These are phyloP conservation scores for Brachypterus glaber DNA, from an alignment of 2,888 invertebrate species.

Conservation along the genomic window DNA sequence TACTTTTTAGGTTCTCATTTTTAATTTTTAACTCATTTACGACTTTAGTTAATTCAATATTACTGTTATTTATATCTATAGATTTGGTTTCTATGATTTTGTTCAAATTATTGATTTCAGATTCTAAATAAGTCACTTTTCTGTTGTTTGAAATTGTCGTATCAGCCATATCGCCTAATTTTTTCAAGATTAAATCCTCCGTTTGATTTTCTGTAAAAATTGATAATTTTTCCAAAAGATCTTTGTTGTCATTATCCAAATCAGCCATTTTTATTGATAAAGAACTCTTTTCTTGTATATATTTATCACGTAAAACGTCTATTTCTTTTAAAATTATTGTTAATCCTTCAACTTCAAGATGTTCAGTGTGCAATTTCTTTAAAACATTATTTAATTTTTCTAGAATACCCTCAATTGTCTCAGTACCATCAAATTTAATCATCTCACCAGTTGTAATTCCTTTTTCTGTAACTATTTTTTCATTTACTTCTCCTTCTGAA, in stretches of 20 bases:
- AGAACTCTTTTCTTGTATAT: too few species aligned
- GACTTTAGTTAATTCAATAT: conserved; percentile 30
- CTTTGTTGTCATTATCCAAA: too few species aligned
- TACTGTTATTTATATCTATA: conserved; percentile 37
- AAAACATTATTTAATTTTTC: too few species aligned
- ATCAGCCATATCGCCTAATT: conserved; percentile 27
- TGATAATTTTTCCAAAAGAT: too few species aligned
- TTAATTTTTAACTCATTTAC: conserved; percentile 46
- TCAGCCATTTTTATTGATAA: too few species aligned
- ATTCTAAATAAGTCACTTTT: conserved; percentile 32
- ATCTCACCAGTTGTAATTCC: too few species aligned
- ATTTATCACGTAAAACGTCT: conserved; percentile 20
- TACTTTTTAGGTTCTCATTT: conserved; percentile 38
- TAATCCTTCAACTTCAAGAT: too few species aligned
- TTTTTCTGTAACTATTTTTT: conserved; percentile 15
- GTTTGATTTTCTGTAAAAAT: conserved; percentile 18
- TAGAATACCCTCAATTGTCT: too few species aligned
- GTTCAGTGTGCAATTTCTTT: too few species aligned
- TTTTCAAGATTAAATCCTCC: conserved; percentile 17
- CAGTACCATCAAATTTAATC: too few species aligned
- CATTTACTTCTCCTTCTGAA: conserved; percentile 15
- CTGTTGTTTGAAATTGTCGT: conserved; percentile 30
- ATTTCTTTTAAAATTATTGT: conserved; percentile 24
- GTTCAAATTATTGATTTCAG: conserved; percentile 26
- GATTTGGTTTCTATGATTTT: conserved; percentile 31